A percentile compares a stretch with the other conserved stretches of the same genome.
Conservation (phyloP, 2,113 vertebrate species). For the Cavia aperea region DNA sequence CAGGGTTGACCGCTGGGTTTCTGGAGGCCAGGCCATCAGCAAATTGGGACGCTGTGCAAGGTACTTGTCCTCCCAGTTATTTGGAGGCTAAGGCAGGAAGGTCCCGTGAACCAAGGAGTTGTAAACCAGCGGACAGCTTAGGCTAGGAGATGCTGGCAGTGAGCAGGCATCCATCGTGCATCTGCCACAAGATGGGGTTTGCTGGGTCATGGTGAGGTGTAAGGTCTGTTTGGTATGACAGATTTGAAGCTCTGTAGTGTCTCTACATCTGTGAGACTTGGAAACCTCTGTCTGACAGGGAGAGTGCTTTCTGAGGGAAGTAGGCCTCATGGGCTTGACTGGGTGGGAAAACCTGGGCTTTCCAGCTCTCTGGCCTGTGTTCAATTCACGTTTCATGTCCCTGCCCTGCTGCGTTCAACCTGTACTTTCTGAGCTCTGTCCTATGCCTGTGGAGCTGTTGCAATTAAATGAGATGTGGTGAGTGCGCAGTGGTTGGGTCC, state of each 20-base stretch:
- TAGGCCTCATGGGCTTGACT: not conserved
- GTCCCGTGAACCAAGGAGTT: not conserved
- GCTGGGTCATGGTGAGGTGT: not conserved
- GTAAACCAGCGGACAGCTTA: not conserved
- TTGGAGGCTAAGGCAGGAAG: not conserved
- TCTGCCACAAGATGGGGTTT: not conserved
- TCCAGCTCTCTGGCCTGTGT: fast-evolving
- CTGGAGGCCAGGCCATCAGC: not conserved
- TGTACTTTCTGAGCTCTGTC: not conserved
- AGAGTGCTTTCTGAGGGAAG: not conserved
- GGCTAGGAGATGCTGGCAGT: not conserved
- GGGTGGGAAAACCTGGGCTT: not conserved
- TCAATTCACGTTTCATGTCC: not conserved
- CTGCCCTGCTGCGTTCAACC: not conserved
- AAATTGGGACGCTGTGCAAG: not conserved
- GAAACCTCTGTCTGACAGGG: not conserved
- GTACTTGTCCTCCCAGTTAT: not conserved
- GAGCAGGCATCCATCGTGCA: not conserved
- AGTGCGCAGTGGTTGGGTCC: fast-evolving
- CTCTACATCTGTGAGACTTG: not conserved
- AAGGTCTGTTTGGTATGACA: not conserved
- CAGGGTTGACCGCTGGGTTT: not conserved
- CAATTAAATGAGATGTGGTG: not conserved
- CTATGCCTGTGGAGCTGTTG: not conserved
- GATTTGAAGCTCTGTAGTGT: too few relatives aligned